These are phyloP conservation scores for Anaspis maculata DNA, from an alignment of 2,888 invertebrate species.

Conservation along the genomic window DNA sequence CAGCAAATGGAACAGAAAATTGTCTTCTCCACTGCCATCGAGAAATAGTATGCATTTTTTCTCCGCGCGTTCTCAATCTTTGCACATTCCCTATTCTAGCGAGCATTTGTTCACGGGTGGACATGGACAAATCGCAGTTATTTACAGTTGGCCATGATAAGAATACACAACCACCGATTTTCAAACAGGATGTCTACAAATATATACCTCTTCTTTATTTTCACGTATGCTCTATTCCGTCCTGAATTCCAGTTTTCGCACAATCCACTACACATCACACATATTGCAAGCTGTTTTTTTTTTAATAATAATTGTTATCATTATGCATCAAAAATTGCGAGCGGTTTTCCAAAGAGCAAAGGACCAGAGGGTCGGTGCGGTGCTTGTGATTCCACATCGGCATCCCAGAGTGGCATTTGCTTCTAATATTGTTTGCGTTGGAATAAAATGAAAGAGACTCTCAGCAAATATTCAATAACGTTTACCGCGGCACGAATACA, in stretches of 20 bases:
- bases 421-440: constrained; percentile 3
- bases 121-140: constrained; percentile 44
- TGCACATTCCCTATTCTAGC: constrained; percentile 39
- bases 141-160: constrained; percentile 41
- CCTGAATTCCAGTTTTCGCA: no score
- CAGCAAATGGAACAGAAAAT: constrained; percentile 45
- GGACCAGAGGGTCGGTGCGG: no score
- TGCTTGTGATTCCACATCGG: neutral
- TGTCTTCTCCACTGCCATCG: constrained; percentile 38
- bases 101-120: constrained; percentile 36
- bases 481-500: constrained; percentile 21
- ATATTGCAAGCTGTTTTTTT: no score
- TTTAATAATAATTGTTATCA: no score
- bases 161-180: constrained; percentile 30
- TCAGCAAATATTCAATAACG: constrained; percentile 27
- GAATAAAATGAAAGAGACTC: constrained; percentile 1
- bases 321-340: no score
- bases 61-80: constrained; percentile 39
- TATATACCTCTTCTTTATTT: constrained; percentile 19
- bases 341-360: no score
- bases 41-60: constrained; percentile 42
- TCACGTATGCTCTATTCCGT: neutral
- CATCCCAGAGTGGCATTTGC: no score
- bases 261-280: no score
- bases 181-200: constrained; percentile 1